Conservation (phyloP, 2,113 vertebrate species). For the Tretioscincus oriximinensis region DNA sequence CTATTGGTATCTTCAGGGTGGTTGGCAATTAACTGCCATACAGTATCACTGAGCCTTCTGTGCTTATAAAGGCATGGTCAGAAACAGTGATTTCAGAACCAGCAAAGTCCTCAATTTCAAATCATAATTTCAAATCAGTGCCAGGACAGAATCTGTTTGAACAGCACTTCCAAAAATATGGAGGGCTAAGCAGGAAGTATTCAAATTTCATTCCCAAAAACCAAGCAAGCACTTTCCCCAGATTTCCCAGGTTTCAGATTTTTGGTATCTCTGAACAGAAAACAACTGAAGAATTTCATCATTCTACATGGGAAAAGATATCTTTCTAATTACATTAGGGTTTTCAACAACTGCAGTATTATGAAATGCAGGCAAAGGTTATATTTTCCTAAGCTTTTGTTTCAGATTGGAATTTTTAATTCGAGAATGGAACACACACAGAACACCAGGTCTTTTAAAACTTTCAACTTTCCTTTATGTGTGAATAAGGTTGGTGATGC, state of each 20-base stretch:
- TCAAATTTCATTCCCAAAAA: too few relatives aligned
- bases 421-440: constrained; percentile 18
- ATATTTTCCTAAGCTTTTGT: constrained; percentile 30
- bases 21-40: background rate
- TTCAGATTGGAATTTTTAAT: constrained; percentile 12
- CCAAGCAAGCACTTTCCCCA: too few relatives aligned
- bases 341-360: background rate
- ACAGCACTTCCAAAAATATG: too few relatives aligned
- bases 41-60: background rate
- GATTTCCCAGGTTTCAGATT: too few relatives aligned
- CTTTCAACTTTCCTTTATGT: background rate
- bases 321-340: background rate
- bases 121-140: too few relatives aligned
- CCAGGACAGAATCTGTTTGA: too few relatives aligned
- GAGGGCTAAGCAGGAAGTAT: too few relatives aligned
- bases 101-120: background rate
- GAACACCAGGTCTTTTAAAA: background rate
- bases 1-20: background rate
- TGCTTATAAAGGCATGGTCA: background rate
- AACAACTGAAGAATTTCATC: background rate
- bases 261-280: background rate
- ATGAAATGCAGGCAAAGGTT: background rate
- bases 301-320: background rate
- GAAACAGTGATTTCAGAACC: background rate
- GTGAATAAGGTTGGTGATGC: background rate